Base-by-base conservation (phyloP, 2,888 invertebrate genomes). In the Ophonus ardosiacus region DNA sequence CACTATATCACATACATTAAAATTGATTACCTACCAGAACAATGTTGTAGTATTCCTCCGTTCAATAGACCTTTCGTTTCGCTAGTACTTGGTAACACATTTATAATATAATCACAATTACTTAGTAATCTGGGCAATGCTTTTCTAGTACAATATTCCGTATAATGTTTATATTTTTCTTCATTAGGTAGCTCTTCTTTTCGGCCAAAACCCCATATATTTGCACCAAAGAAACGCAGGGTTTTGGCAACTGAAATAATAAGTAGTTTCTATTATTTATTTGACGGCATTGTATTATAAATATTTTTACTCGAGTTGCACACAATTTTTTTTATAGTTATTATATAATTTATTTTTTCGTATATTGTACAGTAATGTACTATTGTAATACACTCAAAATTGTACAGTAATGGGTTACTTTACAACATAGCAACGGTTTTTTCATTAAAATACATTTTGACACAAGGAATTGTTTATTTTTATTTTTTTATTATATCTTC, bases 61-160 rank as follows among this genome's bases (percentile, higher is more conserved):
- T 92, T 92, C 74, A 94, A 89, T 18, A 94, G 88, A 38, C 92
- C 92, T 57, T 81, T 88, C 0, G 93, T 94, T 71, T 90, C 89
- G 10, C 89, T 86, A 0, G 93, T 94, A 40, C 90, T 90, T 6
- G 94, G 94, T 85, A 94, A 88, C 15, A 93, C 89, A 88, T 92
- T 93, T 79, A 93, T 89, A 57, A 94, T 86, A 88, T 94, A 94
- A 89, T 94, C 93, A 88, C 92, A 92, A 8, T 91, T 90, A 61
- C 87, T 85, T 18, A 94, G 88, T 31, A 93, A 88, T 71, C 90
- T 88, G 0, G 88, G 86, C 79, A 93, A 88, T 38, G 83, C 81
- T 79, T 89, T 85, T 57, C 87, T 87, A n/a, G 89, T 90, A 86
- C 88, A 90, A 87, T 92, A 91, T 81, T 89, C 85, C 56, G 88